Evolutionary conservation across 2,888 invertebrate species (phyloP), one percentile per base, ranked within the genome.

Genomic region (Chaetogeoica ovagalla): DNA sequence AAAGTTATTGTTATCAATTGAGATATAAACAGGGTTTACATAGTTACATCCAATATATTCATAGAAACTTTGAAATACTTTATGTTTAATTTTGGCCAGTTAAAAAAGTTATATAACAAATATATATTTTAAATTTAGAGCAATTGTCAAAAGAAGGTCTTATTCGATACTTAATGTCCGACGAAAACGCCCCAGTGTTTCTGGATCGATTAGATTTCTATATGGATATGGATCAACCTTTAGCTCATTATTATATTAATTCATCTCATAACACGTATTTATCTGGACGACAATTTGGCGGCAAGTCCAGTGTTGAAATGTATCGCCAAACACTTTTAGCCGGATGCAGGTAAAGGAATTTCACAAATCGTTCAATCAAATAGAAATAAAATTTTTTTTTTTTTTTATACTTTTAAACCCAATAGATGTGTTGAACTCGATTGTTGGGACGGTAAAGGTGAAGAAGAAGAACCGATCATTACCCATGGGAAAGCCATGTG

Each of bases 401-500:
- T 39, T 57, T 39, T 4, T 19, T 7, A n/a, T 52, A 9, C 17
- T 17, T 57, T 48, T 19, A 43, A 57, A 65, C 15, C 62, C 52
- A 85, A 4, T 87, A 94, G 96, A 84, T 98, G 98, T 87, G 95
- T 99, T 5, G 99, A 99, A 87, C 89, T 99, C 76, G 99, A 99
- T 87, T 98, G 97, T 87, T 99, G 98, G 98, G 98, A 99, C 87
- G 99, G 98, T 13, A 94, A 94, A 87, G 95, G 95, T 0, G 96
- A 97, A 87, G 97, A 98, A 85, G 97, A 98, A 85, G 99, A 99
- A 85, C 99, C 99, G 0, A 99, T 99, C 85, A 98, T 99, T 84
- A 99, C 99, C 57, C 99, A 99, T 88, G 99, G 99, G 68, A 98
- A 98, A 89, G 99, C 99, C 8, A 99, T 99, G 97, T 99, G 99